Percentiles rank a stretch among this genome's conserved stretches.
phyloP scores from a whole-genome alignment of 2,888 invertebrate species.

The Hirtodrosophila duncani region DNA sequence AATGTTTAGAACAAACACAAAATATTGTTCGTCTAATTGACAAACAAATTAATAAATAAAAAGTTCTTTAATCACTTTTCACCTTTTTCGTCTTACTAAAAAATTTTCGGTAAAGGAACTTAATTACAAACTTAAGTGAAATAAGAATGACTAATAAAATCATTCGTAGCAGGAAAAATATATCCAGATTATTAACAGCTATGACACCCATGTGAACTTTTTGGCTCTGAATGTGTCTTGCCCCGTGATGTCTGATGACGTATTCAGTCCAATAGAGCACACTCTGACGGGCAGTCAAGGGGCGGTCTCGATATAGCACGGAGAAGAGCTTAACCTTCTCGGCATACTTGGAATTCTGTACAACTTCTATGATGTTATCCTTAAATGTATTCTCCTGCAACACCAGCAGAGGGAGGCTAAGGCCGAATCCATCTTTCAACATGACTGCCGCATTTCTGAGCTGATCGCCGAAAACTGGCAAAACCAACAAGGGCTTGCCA shows the following conservation, averaged over 20 bases:
- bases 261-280: conserved; percentile 81
- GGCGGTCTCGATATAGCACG: conserved; percentile 80
- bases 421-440: conserved; percentile 61
- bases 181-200: conserved; percentile 79
- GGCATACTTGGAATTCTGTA: conserved; percentile 60
- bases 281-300: conserved; percentile 79
- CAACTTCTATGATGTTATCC: conserved; percentile 52
- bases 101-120: conserved; percentile 19
- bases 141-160: conserved; percentile 5
- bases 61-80: conserved; percentile 22
- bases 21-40: too few relatives aligned
- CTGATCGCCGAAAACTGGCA: conserved; percentile 76
- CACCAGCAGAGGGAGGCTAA: conserved; percentile 42
- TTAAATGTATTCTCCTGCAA: conserved; percentile 48
- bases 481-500: conserved; percentile 80
- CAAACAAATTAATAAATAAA: too few relatives aligned
- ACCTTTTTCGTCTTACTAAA: neutral
- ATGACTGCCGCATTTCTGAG: conserved; percentile 59
- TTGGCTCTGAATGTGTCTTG: conserved; percentile 80
- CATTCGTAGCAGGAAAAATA: conserved; percentile 53
- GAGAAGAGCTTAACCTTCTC: conserved; percentile 77
- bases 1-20: too few relatives aligned
- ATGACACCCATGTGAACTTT: conserved; percentile 78
- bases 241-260: conserved; percentile 80
- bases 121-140: conserved; percentile 12